Conservation (phyloP, 2,888 invertebrate genomes). For the Phorcus lineatus region DNA sequence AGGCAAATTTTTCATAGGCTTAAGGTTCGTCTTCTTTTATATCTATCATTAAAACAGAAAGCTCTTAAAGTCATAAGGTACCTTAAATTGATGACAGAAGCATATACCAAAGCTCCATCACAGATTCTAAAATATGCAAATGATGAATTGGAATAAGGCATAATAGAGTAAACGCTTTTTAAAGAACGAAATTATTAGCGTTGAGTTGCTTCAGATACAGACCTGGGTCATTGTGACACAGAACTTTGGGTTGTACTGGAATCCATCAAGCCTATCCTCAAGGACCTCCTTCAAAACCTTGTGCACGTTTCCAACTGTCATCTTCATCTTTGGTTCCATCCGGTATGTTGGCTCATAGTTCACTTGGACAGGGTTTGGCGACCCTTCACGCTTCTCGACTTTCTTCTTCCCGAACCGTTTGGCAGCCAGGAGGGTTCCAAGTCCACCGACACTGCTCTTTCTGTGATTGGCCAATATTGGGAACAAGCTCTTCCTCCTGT, state of each 20-base stretch:
- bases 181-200: neutral
- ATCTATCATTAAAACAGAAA: too few relatives aligned
- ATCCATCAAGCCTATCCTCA: conserved; percentile 48
- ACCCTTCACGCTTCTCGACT: conserved; percentile 16
- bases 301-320: conserved; percentile 42
- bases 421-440: neutral
- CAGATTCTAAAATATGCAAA: too few relatives aligned
- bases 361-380: conserved; percentile 5
- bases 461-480: neutral
- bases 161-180: too few relatives aligned
- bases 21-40: too few relatives aligned
- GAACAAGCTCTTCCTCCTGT: conserved; percentile 29
- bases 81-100: too few relatives aligned
- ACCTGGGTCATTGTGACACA: conserved; percentile 51
- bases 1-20: too few relatives aligned
- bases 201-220: neutral
- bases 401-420: conserved; percentile 4
- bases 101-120: too few relatives aligned
- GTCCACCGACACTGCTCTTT: neutral
- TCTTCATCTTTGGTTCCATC: conserved; percentile 55
- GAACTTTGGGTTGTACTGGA: conserved; percentile 53
- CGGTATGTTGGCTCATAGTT: conserved; percentile 57
- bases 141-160: too few relatives aligned
- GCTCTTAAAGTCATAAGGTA: too few relatives aligned
- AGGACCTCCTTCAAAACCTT: conserved; percentile 47